Conservation (phyloP, 2,797 vertebrate species). For the Malacoraja senta region DNA sequence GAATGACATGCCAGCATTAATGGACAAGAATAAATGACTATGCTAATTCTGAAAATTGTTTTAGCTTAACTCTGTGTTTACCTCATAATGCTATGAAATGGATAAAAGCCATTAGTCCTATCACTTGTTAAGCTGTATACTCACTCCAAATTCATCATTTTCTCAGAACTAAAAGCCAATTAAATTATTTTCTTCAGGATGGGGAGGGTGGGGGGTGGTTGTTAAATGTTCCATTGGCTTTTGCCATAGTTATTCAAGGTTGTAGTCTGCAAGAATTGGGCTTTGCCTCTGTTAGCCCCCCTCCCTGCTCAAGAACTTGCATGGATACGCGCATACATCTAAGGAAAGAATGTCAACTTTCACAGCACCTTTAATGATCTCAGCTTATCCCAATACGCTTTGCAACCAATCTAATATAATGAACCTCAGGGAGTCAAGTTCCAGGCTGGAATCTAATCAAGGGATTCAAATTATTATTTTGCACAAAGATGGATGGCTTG, state of each 20-base stretch:
- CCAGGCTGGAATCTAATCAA: neutral
- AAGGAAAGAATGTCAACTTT: neutral
- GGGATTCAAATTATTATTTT: neutral
- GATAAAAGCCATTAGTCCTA: neutral
- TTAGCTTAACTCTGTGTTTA: conserved; percentile 15
- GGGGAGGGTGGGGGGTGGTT: neutral
- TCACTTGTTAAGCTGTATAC: neutral
- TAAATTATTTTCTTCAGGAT: neutral
- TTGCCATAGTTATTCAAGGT: neutral
- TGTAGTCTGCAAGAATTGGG: neutral
- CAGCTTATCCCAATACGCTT: neutral
- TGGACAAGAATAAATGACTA: conserved; percentile 38
- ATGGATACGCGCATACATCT: neutral
- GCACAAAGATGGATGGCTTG: too few species aligned
- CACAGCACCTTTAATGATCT: neutral
- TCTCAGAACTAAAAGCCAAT: neutral
- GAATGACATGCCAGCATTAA: conserved; percentile 36
- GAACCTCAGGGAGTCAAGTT: neutral
- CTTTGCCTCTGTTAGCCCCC: neutral
- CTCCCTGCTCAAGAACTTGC: too few species aligned
- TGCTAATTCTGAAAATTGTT: conserved; percentile 35
- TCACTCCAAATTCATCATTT: neutral
- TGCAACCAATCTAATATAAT: neutral
- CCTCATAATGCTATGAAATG: neutral
- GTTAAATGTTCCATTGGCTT: neutral